Conservation (phyloP, 2,113 vertebrate species). For the Apteryx mantelli region DNA sequence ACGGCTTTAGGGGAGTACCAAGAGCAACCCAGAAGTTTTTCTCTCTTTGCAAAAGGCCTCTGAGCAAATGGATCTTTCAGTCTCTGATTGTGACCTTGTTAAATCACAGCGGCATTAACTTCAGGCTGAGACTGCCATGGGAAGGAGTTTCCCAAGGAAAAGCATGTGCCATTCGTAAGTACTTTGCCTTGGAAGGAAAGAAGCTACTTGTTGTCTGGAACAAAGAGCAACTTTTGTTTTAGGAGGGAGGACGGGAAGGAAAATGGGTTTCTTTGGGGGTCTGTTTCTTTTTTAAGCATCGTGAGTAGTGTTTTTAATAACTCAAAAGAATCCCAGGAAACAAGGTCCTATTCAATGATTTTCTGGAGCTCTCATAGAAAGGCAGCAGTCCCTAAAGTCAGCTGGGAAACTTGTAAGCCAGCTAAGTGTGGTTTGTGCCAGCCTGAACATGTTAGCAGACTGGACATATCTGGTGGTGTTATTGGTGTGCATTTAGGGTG, state of each 20-base stretch:
- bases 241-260: neutral
- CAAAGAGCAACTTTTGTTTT: neutral
- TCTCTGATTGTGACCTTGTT: neutral
- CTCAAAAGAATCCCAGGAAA: neutral
- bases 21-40: neutral
- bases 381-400: neutral
- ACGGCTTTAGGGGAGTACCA: too few relatives aligned
- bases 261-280: neutral
- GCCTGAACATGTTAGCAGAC: fast-evolving
- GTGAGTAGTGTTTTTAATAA: neutral
- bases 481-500: fast-evolving
- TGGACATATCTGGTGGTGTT: neutral
- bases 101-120: neutral
- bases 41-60: neutral
- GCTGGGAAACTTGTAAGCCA: neutral
- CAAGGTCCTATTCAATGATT: neutral
- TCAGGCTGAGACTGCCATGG: neutral
- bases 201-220: neutral
- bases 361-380: neutral
- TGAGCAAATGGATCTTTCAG: too few relatives aligned
- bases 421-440: neutral
- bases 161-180: neutral
- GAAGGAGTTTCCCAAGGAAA: neutral
- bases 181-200: neutral
- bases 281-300: neutral